Base-by-base conservation (phyloP, 2,888 invertebrate genomes). In the Cetonia aurata region DNA sequence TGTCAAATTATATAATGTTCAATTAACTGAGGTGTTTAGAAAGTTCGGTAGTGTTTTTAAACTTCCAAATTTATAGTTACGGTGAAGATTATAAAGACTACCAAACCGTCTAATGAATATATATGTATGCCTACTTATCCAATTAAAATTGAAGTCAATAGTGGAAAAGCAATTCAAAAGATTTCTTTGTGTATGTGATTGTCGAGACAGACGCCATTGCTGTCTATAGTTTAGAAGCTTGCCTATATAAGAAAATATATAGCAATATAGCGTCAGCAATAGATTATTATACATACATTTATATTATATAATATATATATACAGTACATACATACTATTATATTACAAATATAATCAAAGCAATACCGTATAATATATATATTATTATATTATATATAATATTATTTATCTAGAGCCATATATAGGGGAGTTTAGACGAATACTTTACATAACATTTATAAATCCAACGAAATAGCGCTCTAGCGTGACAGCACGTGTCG, bases 251-350 rank as follows among this genome's bases (percentile, higher is more conserved):
- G n/a, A n/a, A 77, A 80, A 73, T 76, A 79, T 79, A 83, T 83
- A 83, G 83, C 84, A 84, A 84, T 83, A 83, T 84, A 84, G 82
- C 78, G 79, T 79, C 83, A 84, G 83, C 83, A 84, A 83, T 84
- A 84, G 83, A 82, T 80, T 37, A 37, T 72, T 73, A 75, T 68
- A 73, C 70, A 68, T 74, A 72, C 70, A 74, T 72, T 69, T 71
- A 74, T 69, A 57, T 57, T 48, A 72, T 71, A 67, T 72, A 73
- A 72, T 72, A 75, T 71, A 74, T n/a, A n/a, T 66, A 72, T 71
- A 65, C 70, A 73, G 37, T 72, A 48, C 48, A 48, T 48, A 15
- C 17, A 57, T 57, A 57, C 42, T 42, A n/a, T n/a, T n/a, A 74
- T 73, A 71, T 72, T 67, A 71, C 69, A 76, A 80, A 80, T 82